Base-by-base conservation (phyloP, 2,113 vertebrate species). In the Heterochromis multidens region DNA sequence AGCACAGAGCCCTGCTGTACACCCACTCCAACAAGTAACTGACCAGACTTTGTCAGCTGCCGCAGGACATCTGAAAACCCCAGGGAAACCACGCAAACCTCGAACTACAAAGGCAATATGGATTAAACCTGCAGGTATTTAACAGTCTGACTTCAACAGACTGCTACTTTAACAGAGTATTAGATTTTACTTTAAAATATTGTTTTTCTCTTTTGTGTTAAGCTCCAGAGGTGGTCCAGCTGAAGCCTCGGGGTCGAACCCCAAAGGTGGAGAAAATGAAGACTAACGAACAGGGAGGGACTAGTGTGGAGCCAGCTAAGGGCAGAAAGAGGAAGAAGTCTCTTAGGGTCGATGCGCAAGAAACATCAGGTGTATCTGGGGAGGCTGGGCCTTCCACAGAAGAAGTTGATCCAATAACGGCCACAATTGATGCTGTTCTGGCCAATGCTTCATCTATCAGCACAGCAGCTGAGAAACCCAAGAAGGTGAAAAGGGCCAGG, bases 11-110 rank as follows among this genome's bases (percentile, higher is more conserved):
- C 85, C 77, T 27, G 91, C 86, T 77, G 90, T 85, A 14, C 89
- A 92, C 74, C 91, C 88, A 25, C 89, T 91, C 23, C 93, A 93
- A 40, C 93, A 89, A 43, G 77, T 88, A 46, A 70, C 85, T 21
- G 92, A 91, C 58, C 79, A 56, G 25, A 21, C 58, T 4, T 70
- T 56, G 35, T n/a, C 87, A 46, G 61, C 81, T 60, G 62, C 78
- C 6, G 82, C 35, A 65, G 86, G 72, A 23, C 58, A 3, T 27
- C 52, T 84, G 82, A 94, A 91, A 90, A 90, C 83, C 57, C 90
- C 91, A 91, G 84, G 91, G 81, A 95, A 93, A 91, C 79, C 85
- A 70, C 89, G 93, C 23, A 95, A 93, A 94, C 94, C 93, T 90
- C 88, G 94, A 80, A 16, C 87, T 84, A 89, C 94, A 62, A 95